Evolutionary conservation across 2,797 vertebrate genomes (phyloP).

Genomic region (Oceanodroma leucorhoa): DNA sequence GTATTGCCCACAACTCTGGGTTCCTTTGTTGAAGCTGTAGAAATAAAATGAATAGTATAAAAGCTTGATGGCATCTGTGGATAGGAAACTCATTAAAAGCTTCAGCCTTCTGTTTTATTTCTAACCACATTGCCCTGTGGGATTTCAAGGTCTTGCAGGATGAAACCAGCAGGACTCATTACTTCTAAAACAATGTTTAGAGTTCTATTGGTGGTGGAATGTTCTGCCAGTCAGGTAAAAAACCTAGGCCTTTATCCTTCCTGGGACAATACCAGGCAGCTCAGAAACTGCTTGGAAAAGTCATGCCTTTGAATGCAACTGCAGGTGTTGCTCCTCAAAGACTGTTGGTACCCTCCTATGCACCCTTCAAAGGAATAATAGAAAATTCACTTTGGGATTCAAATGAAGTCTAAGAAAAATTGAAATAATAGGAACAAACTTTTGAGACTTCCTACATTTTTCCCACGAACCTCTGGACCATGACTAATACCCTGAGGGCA

Average conservation of each 20-base stretch:
- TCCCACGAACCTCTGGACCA: conserved; percentile 81
- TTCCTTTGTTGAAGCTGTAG: conserved; percentile 83
- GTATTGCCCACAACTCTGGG: conserved; percentile 83
- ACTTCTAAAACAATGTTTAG: conserved; percentile 85
- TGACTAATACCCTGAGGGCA: conserved; percentile 83
- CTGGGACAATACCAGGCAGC: conserved; percentile 78
- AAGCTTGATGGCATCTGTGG: conserved; percentile 86
- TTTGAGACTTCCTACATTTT: conserved; percentile 86
- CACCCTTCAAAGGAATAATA: conserved; percentile 83
- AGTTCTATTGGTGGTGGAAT: conserved; percentile 83
- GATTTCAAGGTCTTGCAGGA: conserved; percentile 83
- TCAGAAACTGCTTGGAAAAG: conserved; percentile 83
- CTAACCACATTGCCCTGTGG: conserved; percentile 83
- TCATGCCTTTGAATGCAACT: conserved; percentile 84
- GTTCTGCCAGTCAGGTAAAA: conserved; percentile 88
- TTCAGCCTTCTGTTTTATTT: conserved; percentile 86
- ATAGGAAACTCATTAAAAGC: conserved; percentile 87
- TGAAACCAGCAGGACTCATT: conserved; percentile 86
- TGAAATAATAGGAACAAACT: conserved; percentile 86
- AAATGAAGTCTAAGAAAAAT: conserved; percentile 81
- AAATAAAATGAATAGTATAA: conserved; percentile 87
- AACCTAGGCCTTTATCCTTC: conserved; percentile 82
- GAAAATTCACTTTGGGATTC: conserved; percentile 82
- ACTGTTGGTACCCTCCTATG: conserved; percentile 80
- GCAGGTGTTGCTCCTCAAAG: conserved; percentile 87